phyloP scores from a whole-genome alignment of 2,113 vertebrate genomes.

The Ptilorrhoa leucosticta region DNA sequence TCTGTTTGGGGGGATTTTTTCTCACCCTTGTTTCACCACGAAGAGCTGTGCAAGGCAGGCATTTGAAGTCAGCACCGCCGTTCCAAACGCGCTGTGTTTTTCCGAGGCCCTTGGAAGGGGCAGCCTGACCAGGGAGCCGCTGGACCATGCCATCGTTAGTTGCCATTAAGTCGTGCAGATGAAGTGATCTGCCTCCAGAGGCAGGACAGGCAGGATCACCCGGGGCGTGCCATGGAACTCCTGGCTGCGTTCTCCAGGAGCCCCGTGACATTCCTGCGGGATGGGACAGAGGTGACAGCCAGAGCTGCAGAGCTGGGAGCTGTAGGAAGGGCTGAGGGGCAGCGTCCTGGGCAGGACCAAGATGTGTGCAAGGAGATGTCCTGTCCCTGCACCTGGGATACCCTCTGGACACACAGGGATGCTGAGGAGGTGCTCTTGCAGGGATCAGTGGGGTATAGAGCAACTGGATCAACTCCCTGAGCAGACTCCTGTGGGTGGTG shows the following conservation, averaged over 20 bases:
- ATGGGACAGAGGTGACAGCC: background rate
- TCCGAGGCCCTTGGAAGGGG: background rate
- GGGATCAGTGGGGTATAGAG: fast-evolving
- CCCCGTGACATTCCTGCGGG: fast-evolving
- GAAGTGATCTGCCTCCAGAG: background rate
- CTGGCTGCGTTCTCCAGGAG: background rate
- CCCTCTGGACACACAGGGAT: background rate
- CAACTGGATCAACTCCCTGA: fast-evolving
- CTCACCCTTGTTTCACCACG: background rate
- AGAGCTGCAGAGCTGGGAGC: background rate
- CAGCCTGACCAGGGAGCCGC: background rate
- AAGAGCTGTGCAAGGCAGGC: background rate
- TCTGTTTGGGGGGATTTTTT: background rate
- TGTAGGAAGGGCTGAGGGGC: background rate
- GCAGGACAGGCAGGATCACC: background rate
- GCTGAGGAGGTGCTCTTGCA: background rate
- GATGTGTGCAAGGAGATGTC: background rate
- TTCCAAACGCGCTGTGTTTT: background rate
- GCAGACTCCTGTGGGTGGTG: background rate
- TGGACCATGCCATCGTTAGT: background rate
- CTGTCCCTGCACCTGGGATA: background rate
- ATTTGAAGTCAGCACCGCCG: background rate
- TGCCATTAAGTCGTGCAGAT: background rate
- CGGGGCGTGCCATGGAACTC: background rate
- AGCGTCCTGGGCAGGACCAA: background rate